phyloP scores from a whole-genome alignment of 1,140 invertebrate genomes.

The Caenorhabditis latens region DNA sequence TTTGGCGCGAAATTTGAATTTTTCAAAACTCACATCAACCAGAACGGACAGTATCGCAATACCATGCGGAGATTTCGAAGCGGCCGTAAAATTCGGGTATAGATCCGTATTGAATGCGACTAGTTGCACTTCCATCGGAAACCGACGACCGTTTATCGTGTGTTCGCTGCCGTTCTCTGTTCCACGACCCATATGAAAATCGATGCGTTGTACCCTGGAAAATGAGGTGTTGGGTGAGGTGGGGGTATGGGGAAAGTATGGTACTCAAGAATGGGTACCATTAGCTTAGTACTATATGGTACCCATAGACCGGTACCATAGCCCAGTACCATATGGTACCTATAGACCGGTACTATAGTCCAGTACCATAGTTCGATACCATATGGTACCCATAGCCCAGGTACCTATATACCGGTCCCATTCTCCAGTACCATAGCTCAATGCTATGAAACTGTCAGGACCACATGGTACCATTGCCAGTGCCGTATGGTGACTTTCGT shows the following conservation, averaged over 20 bases:
- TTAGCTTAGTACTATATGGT: no score
- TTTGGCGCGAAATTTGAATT: constrained; percentile 8
- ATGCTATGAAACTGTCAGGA: no score
- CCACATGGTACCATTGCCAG: no score
- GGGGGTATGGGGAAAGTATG: no score
- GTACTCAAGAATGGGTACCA: background rate
- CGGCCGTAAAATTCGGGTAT: constrained; percentile 93
- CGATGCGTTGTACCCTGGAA: constrained; percentile 81
- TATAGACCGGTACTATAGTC: background rate
- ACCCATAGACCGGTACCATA: constrained; percentile 81
- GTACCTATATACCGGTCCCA: no score
- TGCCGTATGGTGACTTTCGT: no score
- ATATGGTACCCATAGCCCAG: no score
- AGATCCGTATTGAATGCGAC: constrained; percentile 83
- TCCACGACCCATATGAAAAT: constrained; percentile 91
- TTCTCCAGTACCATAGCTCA: no score
- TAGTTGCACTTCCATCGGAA: constrained; percentile 87
- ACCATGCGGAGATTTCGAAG: constrained; percentile 85
- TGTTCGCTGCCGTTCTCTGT: constrained; percentile 87
- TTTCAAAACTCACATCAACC: constrained; percentile 83
- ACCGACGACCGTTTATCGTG: constrained; percentile 88
- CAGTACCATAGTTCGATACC: no score
- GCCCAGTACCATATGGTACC: no score
- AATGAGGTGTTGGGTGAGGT: background rate
- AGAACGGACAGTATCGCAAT: constrained; percentile 91